Evolutionary conservation across 2,888 invertebrate species (phyloP).

Genomic region (Teleiodes luculella): DNA sequence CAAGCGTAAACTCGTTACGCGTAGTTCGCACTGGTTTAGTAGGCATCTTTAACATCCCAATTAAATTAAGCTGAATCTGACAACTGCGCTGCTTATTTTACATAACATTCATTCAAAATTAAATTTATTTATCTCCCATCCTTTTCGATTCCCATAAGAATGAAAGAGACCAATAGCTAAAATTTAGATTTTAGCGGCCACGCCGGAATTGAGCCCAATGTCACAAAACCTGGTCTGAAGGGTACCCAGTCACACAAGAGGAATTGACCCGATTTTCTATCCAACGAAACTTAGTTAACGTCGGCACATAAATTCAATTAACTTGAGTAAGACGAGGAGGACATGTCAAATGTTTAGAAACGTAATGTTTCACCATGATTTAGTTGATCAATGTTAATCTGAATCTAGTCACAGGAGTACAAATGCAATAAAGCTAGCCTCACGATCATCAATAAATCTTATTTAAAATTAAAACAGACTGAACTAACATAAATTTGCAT

Average conservation of each 20-base stretch:
- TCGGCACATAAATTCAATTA: constrained; percentile 51
- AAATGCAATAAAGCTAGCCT: constrained; percentile 36
- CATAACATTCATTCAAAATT: too few species aligned
- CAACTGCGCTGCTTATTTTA: too few species aligned
- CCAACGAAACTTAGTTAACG: not conserved
- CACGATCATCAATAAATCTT: constrained; percentile 45
- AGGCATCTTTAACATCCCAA: too few species aligned
- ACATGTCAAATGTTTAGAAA: constrained; percentile 20
- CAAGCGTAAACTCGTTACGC: too few species aligned
- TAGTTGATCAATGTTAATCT: constrained; percentile 30
- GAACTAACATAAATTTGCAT: constrained; percentile 32
- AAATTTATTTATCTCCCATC: too few species aligned
- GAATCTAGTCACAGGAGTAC: constrained; percentile 30
- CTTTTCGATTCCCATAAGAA: too few species aligned
- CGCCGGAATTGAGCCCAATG: too few species aligned
- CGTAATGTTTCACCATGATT: constrained; percentile 26
- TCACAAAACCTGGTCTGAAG: not conserved
- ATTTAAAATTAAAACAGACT: constrained; percentile 34
- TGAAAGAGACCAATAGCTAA: too few species aligned
- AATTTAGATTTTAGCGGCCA: too few species aligned
- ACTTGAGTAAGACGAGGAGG: constrained; percentile 35
- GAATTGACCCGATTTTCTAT: constrained; percentile 20
- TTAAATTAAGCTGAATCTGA: too few species aligned
- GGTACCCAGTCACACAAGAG: not conserved
- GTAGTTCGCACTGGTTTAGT: too few species aligned